Conservation (phyloP, 2,797 vertebrate genomes). For the Buphagus erythrorhynchus region DNA sequence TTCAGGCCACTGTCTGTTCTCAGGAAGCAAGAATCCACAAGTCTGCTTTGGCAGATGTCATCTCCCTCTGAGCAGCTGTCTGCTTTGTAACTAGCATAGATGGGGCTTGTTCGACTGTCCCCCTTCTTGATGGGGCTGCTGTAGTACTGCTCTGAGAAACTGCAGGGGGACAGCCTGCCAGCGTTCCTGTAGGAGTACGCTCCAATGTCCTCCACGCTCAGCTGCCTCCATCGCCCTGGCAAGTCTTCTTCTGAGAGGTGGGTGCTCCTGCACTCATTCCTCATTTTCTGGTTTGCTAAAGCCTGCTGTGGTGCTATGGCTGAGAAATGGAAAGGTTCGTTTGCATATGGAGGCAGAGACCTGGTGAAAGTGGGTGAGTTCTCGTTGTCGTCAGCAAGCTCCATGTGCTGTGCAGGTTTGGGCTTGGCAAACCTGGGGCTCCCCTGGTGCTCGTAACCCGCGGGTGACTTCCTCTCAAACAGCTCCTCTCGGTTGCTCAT, state of each 20-base stretch:
- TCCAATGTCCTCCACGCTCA: conserved; percentile 91
- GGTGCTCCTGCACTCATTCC: conserved; percentile 75
- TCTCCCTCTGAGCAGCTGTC: conserved; percentile 91
- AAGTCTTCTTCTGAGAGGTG: conserved; percentile 83
- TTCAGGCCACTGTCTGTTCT: conserved; percentile 84
- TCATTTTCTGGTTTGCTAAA: conserved; percentile 80
- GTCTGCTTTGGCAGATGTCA: conserved; percentile 84
- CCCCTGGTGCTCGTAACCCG: conserved; percentile 82
- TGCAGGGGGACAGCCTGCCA: conserved; percentile 84
- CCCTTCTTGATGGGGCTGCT: conserved; percentile 79
- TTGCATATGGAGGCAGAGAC: conserved; percentile 87
- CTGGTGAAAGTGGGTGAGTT: conserved; percentile 83
- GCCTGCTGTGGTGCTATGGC: conserved; percentile 83
- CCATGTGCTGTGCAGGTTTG: conserved; percentile 85
- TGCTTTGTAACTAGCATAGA: conserved; percentile 83
- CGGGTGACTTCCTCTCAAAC: conserved; percentile 83
- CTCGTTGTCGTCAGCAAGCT: conserved; percentile 82
- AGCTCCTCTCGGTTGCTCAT: conserved; percentile 87
- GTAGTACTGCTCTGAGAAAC: conserved; percentile 87
- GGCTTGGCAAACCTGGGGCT: conserved; percentile 84
- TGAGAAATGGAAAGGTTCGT: conserved; percentile 86
- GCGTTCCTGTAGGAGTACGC: conserved; percentile 83
- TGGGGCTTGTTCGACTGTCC: conserved; percentile 83
- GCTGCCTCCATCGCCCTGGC: conserved; percentile 87
- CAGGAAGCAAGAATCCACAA: conserved; percentile 86